Evolutionary conservation across 2,113 vertebrate genomes (phyloP).

Genomic region (Hippocampus barbouri): DNA sequence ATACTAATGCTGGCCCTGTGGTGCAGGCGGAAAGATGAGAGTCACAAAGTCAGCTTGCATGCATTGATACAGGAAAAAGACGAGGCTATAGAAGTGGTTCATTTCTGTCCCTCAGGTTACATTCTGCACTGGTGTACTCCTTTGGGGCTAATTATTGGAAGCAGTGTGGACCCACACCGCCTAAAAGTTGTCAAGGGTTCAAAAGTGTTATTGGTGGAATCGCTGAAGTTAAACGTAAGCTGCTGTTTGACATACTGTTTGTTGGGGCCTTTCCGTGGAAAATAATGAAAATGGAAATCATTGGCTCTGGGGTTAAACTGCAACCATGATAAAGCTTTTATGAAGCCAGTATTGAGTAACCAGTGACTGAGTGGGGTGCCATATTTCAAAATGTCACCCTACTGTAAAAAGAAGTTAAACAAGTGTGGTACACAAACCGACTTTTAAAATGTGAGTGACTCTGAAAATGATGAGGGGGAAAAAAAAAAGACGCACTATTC

Average conservation of each 20-base stretch:
- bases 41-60: not conserved
- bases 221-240: not conserved
- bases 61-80: not conserved
- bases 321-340: not conserved
- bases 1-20: conserved; percentile 38
- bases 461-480: no score
- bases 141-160: not conserved
- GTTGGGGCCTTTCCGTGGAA: not conserved
- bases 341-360: not conserved
- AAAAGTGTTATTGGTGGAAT: not conserved
- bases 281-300: not conserved
- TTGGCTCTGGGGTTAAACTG: not conserved
- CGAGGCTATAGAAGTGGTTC: no score
- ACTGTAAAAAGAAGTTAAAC: not conserved
- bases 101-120: not conserved
- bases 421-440: not conserved
- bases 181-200: not conserved
- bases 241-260: not conserved
- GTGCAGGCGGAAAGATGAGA: not conserved
- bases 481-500: no score
- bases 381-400: not conserved
- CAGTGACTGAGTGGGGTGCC: no score
- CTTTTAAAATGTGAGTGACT: not conserved
- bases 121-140: not conserved
- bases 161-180: not conserved